These are phyloP conservation scores for Cantharis lateralis DNA, from an alignment of 2,888 invertebrate species.

Conservation along the genomic window DNA sequence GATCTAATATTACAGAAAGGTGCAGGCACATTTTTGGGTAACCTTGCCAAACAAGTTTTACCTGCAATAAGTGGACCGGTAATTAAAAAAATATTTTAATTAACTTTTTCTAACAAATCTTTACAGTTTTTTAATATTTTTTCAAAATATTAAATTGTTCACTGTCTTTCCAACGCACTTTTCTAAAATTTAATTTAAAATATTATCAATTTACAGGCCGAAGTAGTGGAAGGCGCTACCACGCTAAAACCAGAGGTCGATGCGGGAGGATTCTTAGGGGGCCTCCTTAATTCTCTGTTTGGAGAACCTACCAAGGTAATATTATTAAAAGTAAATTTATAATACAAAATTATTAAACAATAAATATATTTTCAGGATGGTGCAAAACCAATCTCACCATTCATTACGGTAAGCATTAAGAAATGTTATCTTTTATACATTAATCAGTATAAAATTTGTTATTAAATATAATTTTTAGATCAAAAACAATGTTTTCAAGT, in stretches of 20 bases:
- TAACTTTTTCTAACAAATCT: not conserved
- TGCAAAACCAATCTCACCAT: not conserved
- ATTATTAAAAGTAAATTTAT: not conserved
- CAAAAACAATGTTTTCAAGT: constrained; percentile 47
- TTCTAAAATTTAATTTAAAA: not conserved
- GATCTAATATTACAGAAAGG: constrained; percentile 50
- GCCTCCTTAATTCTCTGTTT: constrained; percentile 28
- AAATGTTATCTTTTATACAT: not conserved
- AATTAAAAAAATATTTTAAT: constrained; percentile 29
- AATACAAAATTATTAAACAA: not conserved
- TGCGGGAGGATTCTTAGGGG: constrained; percentile 32
- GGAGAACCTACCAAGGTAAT: constrained; percentile 2
- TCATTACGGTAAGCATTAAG: not conserved
- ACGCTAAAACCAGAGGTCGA: constrained; percentile 25
- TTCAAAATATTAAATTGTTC: too few relatives aligned
- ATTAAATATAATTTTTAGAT: constrained; percentile 38
- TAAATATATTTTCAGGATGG: not conserved
- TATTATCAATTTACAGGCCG: constrained; percentile 16
- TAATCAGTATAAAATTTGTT: too few relatives aligned
- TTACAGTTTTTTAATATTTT: too few relatives aligned
- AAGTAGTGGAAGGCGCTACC: constrained; percentile 16
- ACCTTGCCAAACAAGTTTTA: constrained; percentile 48
- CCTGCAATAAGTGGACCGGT: constrained; percentile 55
- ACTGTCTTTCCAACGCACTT: too few relatives aligned
- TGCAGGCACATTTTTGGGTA: constrained; percentile 51